Evolutionary conservation across 2,797 vertebrate genomes (phyloP).

Genomic region (Notoglanidium macrostoma): DNA sequence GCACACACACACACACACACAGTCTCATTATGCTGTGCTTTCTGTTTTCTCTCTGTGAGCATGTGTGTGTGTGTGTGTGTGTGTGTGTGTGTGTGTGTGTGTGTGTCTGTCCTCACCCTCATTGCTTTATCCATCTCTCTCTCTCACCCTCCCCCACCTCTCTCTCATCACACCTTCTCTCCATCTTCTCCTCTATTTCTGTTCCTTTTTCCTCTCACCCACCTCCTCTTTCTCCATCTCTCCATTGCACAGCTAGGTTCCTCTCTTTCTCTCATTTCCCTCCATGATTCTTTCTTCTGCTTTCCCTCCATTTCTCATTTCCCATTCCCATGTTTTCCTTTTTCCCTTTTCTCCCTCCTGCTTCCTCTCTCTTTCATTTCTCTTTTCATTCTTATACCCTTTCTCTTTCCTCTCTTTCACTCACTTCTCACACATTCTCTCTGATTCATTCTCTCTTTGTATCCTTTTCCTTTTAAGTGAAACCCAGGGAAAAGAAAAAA

Average conservation of each 20-base stretch:
- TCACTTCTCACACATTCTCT: not conserved
- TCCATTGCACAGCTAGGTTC: not conserved
- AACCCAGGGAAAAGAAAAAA: not conserved
- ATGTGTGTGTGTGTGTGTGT: not conserved
- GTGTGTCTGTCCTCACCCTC: not conserved
- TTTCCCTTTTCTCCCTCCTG: not conserved
- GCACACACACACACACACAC: conserved; percentile 11
- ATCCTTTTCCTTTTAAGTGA: not conserved
- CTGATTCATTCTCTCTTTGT: not conserved
- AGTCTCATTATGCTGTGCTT: conserved; percentile 18
- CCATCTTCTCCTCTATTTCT: conserved; percentile 13
- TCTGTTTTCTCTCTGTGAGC: not conserved
- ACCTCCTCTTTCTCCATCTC: conserved; percentile 40
- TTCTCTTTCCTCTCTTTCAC: not conserved
- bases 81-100: not conserved
- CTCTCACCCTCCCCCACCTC: conserved; percentile 10
- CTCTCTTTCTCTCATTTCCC: conserved; percentile 39
- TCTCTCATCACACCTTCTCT: not conserved
- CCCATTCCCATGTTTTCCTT: not conserved
- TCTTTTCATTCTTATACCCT: too few relatives aligned
- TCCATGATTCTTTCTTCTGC: conserved; percentile 36
- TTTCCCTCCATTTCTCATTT: conserved; percentile 24
- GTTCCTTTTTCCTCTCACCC: conserved; percentile 27
- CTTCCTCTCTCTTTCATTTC: not conserved
- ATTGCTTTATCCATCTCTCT: not conserved